Conservation (phyloP, 2,888 invertebrate genomes). For the Patella ulyssiponensis region DNA sequence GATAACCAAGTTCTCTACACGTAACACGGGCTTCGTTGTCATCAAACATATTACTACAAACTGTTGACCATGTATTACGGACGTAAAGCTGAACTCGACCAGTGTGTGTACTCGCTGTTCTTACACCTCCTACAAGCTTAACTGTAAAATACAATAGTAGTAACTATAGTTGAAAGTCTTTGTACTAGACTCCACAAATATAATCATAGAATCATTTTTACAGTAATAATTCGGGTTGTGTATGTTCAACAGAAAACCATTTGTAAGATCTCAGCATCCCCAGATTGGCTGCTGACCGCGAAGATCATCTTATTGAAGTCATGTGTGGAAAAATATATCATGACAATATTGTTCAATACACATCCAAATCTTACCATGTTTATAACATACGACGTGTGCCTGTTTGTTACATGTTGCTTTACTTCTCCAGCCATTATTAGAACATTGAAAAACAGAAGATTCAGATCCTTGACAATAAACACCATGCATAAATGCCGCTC, state of each 20-base stretch:
- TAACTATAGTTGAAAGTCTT: neutral
- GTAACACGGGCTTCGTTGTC: slow-evolving; percentile 46
- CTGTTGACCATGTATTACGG: slow-evolving; percentile 49
- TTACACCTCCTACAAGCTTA: slow-evolving; percentile 46
- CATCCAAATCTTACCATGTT: neutral
- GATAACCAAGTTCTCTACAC: slow-evolving; percentile 50
- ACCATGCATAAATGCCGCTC: neutral
- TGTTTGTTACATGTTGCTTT: neutral
- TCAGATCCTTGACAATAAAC: slow-evolving; percentile 17
- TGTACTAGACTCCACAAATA: too few species aligned
- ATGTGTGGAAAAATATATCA: too few species aligned
- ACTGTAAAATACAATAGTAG: slow-evolving; percentile 37
- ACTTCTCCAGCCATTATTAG: slow-evolving; percentile 17
- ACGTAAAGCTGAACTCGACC: slow-evolving; percentile 52
- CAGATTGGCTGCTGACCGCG: too few species aligned
- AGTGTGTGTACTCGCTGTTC: slow-evolving; percentile 46
- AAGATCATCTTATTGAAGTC: too few species aligned
- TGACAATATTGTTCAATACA: too few species aligned
- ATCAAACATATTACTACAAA: slow-evolving; percentile 49
- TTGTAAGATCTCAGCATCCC: too few species aligned
- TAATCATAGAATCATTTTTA: too few species aligned
- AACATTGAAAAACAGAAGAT: slow-evolving; percentile 16
- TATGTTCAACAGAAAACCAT: too few species aligned
- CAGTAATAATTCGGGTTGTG: too few species aligned
- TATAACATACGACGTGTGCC: neutral